Conservation (phyloP, 1,140 invertebrate genomes). For the Homarus americanus region DNA sequence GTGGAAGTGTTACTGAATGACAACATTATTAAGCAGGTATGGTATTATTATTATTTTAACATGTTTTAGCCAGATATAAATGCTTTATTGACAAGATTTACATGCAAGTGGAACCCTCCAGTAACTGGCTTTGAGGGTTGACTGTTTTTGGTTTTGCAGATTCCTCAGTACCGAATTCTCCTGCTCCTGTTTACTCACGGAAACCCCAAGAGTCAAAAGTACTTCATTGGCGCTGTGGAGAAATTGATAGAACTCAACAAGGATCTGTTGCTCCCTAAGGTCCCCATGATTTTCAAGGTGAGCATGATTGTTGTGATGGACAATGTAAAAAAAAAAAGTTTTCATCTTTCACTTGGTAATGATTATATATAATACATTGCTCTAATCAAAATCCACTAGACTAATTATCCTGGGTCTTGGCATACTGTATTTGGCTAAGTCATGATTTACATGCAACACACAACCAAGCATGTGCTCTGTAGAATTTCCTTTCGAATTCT, state of each 20-base stretch:
- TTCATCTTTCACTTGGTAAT: too few species aligned
- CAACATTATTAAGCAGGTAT: slow-evolving; percentile 88
- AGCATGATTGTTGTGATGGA: slow-evolving; percentile 20
- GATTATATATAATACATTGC: too few species aligned
- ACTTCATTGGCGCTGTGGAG: slow-evolving; percentile 96
- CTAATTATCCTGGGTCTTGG: too few species aligned
- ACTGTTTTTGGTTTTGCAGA: slow-evolving; percentile 66
- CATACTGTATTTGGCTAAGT: too few species aligned
- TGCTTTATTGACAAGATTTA: too few species aligned
- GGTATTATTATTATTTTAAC: slow-evolving; percentile 58
- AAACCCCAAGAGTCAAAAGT: slow-evolving; percentile 88
- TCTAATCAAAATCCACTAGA: too few species aligned
- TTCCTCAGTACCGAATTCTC: slow-evolving; percentile 69
- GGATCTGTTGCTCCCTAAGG: slow-evolving; percentile 89
- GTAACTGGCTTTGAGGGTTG: background rate
- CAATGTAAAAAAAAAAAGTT: too few species aligned
- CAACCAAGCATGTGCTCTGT: too few species aligned
- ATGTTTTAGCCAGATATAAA: slow-evolving; percentile 74
- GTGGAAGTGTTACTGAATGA: slow-evolving; percentile 95
- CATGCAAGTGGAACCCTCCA: too few species aligned
- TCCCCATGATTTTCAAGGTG: slow-evolving; percentile 93
- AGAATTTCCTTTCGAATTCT: too few species aligned
- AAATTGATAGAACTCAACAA: slow-evolving; percentile 93
- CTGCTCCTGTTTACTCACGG: slow-evolving; percentile 86
- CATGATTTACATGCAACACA: too few species aligned